Base-by-base conservation (phyloP, 2,888 invertebrate species). In the Magallana nippona region DNA sequence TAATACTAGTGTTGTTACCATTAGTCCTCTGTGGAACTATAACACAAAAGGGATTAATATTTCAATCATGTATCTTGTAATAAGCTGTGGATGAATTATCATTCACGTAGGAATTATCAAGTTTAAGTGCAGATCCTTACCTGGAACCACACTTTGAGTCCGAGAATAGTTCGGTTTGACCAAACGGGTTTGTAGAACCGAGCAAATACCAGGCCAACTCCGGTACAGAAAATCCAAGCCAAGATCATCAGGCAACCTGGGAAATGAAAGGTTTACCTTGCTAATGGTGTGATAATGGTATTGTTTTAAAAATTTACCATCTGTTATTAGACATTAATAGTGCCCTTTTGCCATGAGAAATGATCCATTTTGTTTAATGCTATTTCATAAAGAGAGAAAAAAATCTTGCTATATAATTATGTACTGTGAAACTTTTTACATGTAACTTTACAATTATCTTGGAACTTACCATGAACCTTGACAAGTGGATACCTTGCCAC, bases 171-270 rank as follows among this genome's bases (percentile, higher is more conserved):
- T 63, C 86, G 89, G 80, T 92, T 90, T 87, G 83, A 82, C 89
- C 89, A 89, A 10, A 92, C 92, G 44, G 89, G 88, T 87, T 93
- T 93, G 89, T 92, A 94, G 87, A 93, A 94, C 78, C 92, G 89
- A n/a, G 93, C 92, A 80, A 92, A 81, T 1, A 94, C 85, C 11
- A 94, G 88, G 13, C 92, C 94, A 8, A 92, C 87, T 22, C 91
- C 90, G 60, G 91, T 90, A 80, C 91, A 92, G 83, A 94, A 88
- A 87, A 94, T 92, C 94, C 94, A 94, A 10, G 92, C 93, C 11
- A 94, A 84, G 55, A 94, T 87, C 94, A 94, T 94, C 83, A 94
- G 60, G 85, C 91, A 91, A 10, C 92, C 94, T 93, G 88, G 1
- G 84, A 84, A 57, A 82, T 19, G 57, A 56, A 81, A 22, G n/a